Evolutionary conservation across 37 sponge, comb jelly and placozoan species (phyloP), one percentile per base, ranked within the genome.

Genomic region (Agelas oroides): DNA sequence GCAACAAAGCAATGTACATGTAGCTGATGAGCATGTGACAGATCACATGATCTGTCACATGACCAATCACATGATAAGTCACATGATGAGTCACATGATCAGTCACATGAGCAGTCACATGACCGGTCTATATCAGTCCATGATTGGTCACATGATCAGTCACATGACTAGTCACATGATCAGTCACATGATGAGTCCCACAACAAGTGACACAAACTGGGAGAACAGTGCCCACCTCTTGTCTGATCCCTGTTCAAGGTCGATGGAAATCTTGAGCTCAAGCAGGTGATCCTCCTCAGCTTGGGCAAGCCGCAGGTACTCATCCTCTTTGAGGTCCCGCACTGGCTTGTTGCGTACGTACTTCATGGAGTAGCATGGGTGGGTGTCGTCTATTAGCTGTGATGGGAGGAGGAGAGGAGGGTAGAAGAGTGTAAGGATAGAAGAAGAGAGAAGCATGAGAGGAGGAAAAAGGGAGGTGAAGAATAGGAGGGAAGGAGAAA

Each of bases 291-390:
- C 94, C 18, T 86, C 71, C 59, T 97, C 94, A 35, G 97, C 97
- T 55, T 94, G 92, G 58, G 64, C 63, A 23, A 98, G 79, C 74
- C 71, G 76, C 71, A 96, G 91, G 73, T 94, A 98, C 74, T 98
- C 91, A 53, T 95, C 98, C 13, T 92, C 94, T 46, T 74, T 94
- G 25, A 98, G 82, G 53, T 91, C 93, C 27, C 77, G 70, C 36
- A 98, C 83, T 5, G 98, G 98, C 34, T 98, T 98, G 78, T 96
- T 94, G 57, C 86, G 84, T 18, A 98, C 39, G 67, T 94, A 98
- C 86, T 95, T 95, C 80, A 86, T 91, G 24, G 78, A 64, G 27
- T 54, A 78, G 78, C 90, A 94, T 25, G 86, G 87, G 52, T 94
- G 94, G 46, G 35, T 58, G 25, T 98, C 98, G 72, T 94, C 96